Base-by-base conservation (phyloP, 2,797 vertebrate species). In the Chaetophractus vellerosus region DNA sequence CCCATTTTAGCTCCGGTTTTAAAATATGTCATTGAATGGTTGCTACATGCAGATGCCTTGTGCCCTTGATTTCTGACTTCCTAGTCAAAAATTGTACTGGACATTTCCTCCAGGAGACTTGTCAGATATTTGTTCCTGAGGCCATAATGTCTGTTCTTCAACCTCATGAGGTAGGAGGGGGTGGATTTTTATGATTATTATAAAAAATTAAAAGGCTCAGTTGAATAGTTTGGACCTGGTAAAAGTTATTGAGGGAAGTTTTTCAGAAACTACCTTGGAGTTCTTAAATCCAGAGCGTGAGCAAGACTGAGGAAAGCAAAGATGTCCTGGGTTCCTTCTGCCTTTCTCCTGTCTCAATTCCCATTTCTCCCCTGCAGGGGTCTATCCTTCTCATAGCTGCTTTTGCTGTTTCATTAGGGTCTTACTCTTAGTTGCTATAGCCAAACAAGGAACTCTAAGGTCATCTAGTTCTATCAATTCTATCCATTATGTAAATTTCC, bases 161-260 rank as follows among this genome's bases (percentile, higher is more conserved):
- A 6, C n/a, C 33, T 76, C 48, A 23, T 84, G 63, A 69, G 3
- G 63, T 83, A 50, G 48, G n/a, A 69, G 11, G 36, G n/a, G 36
- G 1, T 63, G 61, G 82, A n/a, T 33, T 71, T 91, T 64, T 91
- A n/a, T 88, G 21, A 78, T 83, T 78, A 66, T 83, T 31, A 83
- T 78, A 79, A 79, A 74, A 41, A 85, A 41, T 33, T 28, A 45
- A 83, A 88, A 57, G 59, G 2, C 41, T 88, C 33, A 5, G 24
- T 52, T 74, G n/a, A 84, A 24, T 89, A 52, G 41, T 69, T 85
- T 75, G 24, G 11, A 61, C 50, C 26, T 69, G 41, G 24, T 21
- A 92, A 85, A 92, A 52, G 61, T 66, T 94, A 84, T 33, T 63
- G 59, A 92, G 52, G 31, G n/a, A 48, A 28, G 11, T 61, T 63